These are phyloP conservation scores for Dasyurus viverrinus DNA, from an alignment of 2,113 vertebrate species.

Conservation along the genomic window DNA sequence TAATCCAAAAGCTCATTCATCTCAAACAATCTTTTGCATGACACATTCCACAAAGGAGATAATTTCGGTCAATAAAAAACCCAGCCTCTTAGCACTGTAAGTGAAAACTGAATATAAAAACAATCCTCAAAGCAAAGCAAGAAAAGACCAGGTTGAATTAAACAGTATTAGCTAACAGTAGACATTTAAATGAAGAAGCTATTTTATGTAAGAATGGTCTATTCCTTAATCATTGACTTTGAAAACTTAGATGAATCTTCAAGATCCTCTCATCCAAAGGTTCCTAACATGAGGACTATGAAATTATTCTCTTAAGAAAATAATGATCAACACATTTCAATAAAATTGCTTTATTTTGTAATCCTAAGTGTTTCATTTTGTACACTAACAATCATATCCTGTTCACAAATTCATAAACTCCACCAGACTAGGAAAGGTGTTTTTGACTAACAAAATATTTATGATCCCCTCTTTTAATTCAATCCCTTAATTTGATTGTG, in stretches of 20 bases:
- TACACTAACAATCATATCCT: neutral
- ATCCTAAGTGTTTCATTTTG: neutral
- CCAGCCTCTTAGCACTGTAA: neutral
- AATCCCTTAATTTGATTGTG: neutral
- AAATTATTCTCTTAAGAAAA: neutral
- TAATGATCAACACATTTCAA: neutral
- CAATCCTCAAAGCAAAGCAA: neutral
- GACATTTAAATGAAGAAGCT: neutral
- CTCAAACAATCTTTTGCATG: neutral
- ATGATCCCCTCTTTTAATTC: neutral
- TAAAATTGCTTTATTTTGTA: neutral
- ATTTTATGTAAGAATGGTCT: neutral
- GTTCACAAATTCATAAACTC: neutral
- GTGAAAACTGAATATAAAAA: neutral
- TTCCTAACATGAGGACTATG: neutral
- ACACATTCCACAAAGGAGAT: neutral
- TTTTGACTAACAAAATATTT: neutral
- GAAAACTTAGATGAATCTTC: neutral
- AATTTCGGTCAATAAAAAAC: neutral
- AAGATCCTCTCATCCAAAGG: neutral
- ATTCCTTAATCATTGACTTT: neutral
- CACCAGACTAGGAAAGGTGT: neutral
- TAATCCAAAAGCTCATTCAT: neutral
- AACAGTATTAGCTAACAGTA: neutral
- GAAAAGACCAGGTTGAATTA: neutral